Evolutionary conservation across 2,797 vertebrate genomes (phyloP).

Genomic region (Molossus molossus): DNA sequence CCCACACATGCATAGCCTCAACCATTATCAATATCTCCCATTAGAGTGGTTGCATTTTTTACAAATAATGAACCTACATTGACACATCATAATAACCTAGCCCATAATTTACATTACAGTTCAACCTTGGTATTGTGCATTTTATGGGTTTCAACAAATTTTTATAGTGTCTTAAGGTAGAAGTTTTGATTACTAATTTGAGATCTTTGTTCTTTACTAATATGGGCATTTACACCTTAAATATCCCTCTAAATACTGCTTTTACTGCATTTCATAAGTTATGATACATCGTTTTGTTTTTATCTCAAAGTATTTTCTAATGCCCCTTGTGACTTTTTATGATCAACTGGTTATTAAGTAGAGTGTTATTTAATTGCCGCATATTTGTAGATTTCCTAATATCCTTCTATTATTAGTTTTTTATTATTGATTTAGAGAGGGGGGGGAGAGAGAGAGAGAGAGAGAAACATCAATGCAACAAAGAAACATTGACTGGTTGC

Average conservation of each 20-base stretch:
- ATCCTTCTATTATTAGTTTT: neutral
- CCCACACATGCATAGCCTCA: neutral
- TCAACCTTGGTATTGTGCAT: neutral
- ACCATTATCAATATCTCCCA: neutral
- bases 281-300: constrained; percentile 54
- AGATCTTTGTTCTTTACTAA: constrained; percentile 39
- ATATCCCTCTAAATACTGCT: neutral
- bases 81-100: neutral
- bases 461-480: no score
- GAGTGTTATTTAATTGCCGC: constrained; percentile 32
- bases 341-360: constrained; percentile 13
- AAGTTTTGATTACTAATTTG: constrained; percentile 48
- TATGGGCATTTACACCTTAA: constrained; percentile 39
- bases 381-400: constrained; percentile 54
- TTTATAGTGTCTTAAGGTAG: constrained; percentile 2
- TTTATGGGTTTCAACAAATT: neutral
- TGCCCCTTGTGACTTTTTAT: constrained; percentile 46
- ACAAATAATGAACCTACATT: neutral
- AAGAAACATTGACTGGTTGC: neutral
- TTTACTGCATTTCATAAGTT: constrained; percentile 10
- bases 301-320: constrained; percentile 50
- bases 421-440: no score
- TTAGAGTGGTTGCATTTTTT: neutral
- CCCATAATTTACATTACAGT: neutral
- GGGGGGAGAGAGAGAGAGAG: no score